These are phyloP conservation scores for Halichondria panicea DNA, from an alignment of 37 sponge, comb jelly and placozoan species.

Conservation along the genomic window DNA sequence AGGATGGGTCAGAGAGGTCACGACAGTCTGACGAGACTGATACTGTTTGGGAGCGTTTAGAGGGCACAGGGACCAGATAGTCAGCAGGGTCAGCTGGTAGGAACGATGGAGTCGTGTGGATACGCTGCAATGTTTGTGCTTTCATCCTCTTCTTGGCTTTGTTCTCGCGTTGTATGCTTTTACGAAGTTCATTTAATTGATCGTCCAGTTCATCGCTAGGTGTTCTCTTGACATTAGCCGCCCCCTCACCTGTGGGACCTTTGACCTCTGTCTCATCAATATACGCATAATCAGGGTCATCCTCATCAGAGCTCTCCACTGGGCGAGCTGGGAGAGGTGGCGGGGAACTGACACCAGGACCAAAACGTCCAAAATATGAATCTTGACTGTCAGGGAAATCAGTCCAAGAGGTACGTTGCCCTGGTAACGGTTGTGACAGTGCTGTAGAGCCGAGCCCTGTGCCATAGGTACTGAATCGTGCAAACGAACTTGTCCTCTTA, in stretches of 20 bases:
- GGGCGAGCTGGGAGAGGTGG: conserved; percentile 48
- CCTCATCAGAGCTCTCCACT: conserved; percentile 16
- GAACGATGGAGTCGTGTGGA: background rate
- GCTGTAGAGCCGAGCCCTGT: background rate
- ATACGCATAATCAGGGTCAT: conserved; percentile 50
- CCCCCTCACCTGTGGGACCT: background rate
- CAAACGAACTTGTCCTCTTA: conserved; percentile 20
- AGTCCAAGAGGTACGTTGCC: conserved; percentile 7
- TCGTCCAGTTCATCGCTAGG: conserved; percentile 12
- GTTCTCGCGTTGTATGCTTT: conserved; percentile 18
- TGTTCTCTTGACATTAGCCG: background rate
- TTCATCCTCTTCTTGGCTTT: conserved; percentile 26
- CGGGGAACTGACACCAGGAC: background rate
- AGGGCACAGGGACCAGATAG: conserved; percentile 49
- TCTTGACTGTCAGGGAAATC: background rate
- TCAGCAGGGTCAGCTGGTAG: conserved; percentile 35
- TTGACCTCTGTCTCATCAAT: conserved; percentile 41
- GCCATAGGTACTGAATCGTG: background rate
- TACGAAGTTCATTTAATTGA: conserved; percentile 13
- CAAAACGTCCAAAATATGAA: background rate
- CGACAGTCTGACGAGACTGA: conserved; percentile 4
- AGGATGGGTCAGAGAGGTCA: background rate
- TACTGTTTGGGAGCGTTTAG: background rate
- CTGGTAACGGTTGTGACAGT: background rate
- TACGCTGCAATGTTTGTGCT: background rate